Percentiles rank a stretch among this genome's conserved stretches.
Evolutionary conservation across 2,888 invertebrate species (phyloP).

Genomic region (Idaea biselata): DNA sequence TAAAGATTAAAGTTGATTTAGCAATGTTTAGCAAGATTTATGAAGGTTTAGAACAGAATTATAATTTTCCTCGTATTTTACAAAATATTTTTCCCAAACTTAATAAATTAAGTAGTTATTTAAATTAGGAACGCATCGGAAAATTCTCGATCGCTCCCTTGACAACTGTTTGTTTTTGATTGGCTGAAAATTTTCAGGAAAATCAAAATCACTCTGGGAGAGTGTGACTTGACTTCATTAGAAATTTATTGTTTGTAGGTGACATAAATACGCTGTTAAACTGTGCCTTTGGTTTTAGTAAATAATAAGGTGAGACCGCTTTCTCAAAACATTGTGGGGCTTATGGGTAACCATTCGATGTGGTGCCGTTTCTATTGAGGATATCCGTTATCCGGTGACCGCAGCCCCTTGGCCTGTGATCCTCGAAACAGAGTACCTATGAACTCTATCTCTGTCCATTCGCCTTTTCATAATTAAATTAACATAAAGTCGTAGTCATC

Average conservation of each 20-base stretch:
- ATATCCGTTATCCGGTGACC: conserved; percentile 66
- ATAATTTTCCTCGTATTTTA: neutral
- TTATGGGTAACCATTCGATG: conserved; percentile 21
- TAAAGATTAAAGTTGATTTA: neutral
- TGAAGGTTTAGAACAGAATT: too few relatives aligned
- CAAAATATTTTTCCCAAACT: neutral
- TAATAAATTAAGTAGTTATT: neutral
- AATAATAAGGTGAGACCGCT: conserved; percentile 13
- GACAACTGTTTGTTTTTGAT: conserved; percentile 77
- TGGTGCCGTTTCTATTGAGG: conserved; percentile 51
- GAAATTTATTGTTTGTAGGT: neutral
- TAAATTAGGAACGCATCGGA: conserved; percentile 47
- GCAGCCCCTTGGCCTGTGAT: conserved; percentile 23
- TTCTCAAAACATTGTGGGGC: neutral
- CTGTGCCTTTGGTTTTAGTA: neutral
- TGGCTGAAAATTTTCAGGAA: conserved; percentile 65
- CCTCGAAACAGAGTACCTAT: conserved; percentile 1
- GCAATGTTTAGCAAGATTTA: too few relatives aligned
- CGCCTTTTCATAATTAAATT: conserved; percentile 50
- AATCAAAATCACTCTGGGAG: conserved; percentile 40
- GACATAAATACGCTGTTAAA: conserved; percentile 11
- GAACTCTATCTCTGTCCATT: conserved; percentile 23
- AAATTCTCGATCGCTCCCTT: conserved; percentile 52
- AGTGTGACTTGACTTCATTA: conserved; percentile 18
- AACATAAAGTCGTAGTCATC: conserved; percentile 23